Percentiles rank a stretch among this genome's conserved stretches.
phyloP scores from a whole-genome alignment of 2,888 invertebrate species.

The Drosophila affinis region DNA sequence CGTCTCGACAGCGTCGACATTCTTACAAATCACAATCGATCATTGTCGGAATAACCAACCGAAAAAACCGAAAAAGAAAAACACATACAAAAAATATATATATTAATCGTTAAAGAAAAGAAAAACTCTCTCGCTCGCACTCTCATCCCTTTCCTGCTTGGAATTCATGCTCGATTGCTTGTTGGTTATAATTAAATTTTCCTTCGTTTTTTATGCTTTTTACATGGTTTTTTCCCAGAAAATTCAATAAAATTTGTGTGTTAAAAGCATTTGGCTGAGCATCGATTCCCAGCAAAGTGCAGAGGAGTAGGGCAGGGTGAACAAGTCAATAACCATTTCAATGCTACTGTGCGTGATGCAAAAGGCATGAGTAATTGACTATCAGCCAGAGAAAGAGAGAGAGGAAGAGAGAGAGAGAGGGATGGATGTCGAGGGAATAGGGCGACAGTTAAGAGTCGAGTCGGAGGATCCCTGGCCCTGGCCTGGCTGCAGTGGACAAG shows the following conservation, averaged over 20 bases:
- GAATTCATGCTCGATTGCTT: slow-evolving; percentile 31
- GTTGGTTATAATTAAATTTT: slow-evolving; percentile 65
- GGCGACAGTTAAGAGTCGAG: slow-evolving; percentile 27
- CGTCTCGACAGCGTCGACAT: slow-evolving; percentile 49
- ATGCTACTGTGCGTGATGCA: slow-evolving; percentile 62
- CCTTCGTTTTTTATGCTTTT: slow-evolving; percentile 55
- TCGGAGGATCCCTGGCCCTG: not conserved
- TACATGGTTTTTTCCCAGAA: slow-evolving; percentile 44
- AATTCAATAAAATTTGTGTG: slow-evolving; percentile 44
- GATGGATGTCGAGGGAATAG: slow-evolving; percentile 11
- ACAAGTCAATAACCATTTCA: slow-evolving; percentile 39
- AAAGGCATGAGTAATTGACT: slow-evolving; percentile 61
- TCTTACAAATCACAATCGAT: slow-evolving; percentile 76
- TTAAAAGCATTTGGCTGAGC: slow-evolving; percentile 10
- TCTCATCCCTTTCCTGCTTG: slow-evolving; percentile 1
- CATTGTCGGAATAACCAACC: slow-evolving; percentile 63
- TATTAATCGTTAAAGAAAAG: slow-evolving; percentile 47
- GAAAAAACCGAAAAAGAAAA: not conserved
- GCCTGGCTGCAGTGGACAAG: slow-evolving; percentile 15
- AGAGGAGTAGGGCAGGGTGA: slow-evolving; percentile 3
- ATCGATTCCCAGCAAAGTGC: slow-evolving; percentile 23
- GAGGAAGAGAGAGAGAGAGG: slow-evolving; percentile 2
- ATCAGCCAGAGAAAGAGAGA: not conserved
- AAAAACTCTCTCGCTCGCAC: slow-evolving; percentile 36
- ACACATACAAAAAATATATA: slow-evolving; percentile 21